Percentiles rank a stretch among this genome's conserved stretches.
phyloP scores from a whole-genome alignment of 2,797 vertebrate genomes.

The Ctenopoma multispine region DNA sequence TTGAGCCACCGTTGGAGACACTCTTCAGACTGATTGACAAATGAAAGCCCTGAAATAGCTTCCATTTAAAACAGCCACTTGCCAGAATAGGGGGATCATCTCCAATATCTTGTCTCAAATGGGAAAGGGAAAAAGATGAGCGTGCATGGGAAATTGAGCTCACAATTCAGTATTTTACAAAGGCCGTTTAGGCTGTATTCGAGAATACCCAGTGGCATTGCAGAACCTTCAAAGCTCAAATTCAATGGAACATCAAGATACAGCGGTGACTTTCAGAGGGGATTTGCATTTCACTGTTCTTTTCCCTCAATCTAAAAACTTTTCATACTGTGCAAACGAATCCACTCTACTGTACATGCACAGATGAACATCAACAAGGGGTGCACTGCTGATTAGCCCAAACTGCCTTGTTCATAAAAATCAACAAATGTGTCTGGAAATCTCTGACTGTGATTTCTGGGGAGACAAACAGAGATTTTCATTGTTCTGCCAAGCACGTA shows the following conservation, averaged over 20 bases:
- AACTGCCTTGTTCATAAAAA: constrained; percentile 47
- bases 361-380: constrained; percentile 28
- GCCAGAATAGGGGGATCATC: constrained; percentile 78
- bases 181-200: constrained; percentile 69
- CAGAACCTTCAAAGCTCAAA: constrained; percentile 63
- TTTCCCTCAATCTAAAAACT: constrained; percentile 41
- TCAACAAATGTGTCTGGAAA: constrained; percentile 52
- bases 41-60: constrained; percentile 83
- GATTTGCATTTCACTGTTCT: constrained; percentile 55
- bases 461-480: constrained; percentile 43
- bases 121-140: constrained; percentile 69
- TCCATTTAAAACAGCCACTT: constrained; percentile 79
- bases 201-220: constrained; percentile 64
- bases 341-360: constrained; percentile 19
- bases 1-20: constrained; percentile 67
- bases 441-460: constrained; percentile 47
- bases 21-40: constrained; percentile 80
- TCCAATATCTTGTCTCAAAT: constrained; percentile 80
- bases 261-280: constrained; percentile 24
- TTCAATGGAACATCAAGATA: constrained; percentile 67
- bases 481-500: constrained; percentile 71
- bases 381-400: constrained; percentile 26
- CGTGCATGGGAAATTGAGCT: constrained; percentile 76
- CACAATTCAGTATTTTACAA: constrained; percentile 79
- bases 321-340: constrained; percentile 39